A percentile compares a stretch with the other conserved stretches of the same genome.
Evolutionary conservation across 1,140 invertebrate genomes (phyloP).

Genomic region (Eriosoma lanigerum): DNA sequence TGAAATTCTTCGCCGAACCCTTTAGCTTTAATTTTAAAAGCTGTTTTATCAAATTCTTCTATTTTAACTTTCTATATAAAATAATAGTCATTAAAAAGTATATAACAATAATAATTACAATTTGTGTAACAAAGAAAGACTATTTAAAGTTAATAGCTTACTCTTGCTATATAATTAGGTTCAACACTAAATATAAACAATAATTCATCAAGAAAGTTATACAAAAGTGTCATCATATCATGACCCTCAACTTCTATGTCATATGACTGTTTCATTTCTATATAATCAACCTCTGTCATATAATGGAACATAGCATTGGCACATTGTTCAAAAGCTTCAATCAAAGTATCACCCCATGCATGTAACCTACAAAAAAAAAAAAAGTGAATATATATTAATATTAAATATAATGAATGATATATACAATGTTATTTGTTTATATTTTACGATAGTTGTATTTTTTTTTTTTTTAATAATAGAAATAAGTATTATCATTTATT

Average conservation of each 20-base stretch:
- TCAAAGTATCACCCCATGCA: conserved; percentile 84
- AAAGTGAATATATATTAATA: not conserved
- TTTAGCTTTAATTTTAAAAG: conserved; percentile 81
- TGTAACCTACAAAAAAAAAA: conserved; percentile 69
- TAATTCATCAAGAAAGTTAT: conserved; percentile 92
- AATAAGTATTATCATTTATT: not conserved
- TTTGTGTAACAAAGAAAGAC: no score
- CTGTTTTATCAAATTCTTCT: conserved; percentile 80
- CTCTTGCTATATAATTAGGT: conserved; percentile 74
- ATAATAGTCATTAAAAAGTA: not conserved
- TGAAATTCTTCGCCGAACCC: conserved; percentile 93
- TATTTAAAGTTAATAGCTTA: conserved; percentile 57
- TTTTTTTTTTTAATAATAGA: no score
- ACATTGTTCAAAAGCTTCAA: conserved; percentile 94
- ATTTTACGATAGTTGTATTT: no score
- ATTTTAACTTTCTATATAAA: conserved; percentile 76
- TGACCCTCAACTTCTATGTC: conserved; percentile 83
- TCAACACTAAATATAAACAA: conserved; percentile 92
- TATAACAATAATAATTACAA: not conserved
- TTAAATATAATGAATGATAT: no score
- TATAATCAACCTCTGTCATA: conserved; percentile 89
- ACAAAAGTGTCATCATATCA: conserved; percentile 87
- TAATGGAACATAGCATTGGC: conserved; percentile 95
- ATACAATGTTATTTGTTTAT: not conserved
- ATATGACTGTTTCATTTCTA: conserved; percentile 77